Conservation (phyloP, 2,888 invertebrate genomes). For the Incurvaria masculella region DNA sequence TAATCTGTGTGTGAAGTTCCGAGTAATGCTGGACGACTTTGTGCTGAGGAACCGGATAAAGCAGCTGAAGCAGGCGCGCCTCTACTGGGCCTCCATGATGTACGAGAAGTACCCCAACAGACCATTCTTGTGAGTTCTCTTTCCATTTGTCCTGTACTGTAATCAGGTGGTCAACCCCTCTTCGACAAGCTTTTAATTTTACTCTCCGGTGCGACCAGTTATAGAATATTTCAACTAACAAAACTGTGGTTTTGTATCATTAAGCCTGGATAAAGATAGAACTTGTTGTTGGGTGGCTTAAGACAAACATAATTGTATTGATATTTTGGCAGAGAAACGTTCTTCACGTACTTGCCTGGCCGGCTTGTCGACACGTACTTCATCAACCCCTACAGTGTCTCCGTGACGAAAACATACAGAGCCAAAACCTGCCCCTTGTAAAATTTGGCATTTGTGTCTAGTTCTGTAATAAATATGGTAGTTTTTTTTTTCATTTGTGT, state of each 20-base stretch:
- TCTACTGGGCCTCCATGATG: conserved; percentile 45
- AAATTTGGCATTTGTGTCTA: too few relatives aligned
- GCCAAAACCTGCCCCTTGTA: conserved; percentile 37
- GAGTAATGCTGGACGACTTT: conserved; percentile 31
- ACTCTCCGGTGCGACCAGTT: not conserved
- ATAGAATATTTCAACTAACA: not conserved
- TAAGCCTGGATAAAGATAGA: too few relatives aligned
- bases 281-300: too few relatives aligned
- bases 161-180: too few relatives aligned
- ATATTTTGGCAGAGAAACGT: conserved; percentile 34
- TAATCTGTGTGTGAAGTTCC: conserved; percentile 26
- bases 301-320: not conserved
- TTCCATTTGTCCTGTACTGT: conserved; percentile 1
- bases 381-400: conserved; percentile 35
- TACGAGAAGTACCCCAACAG: conserved; percentile 37
- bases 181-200: too few relatives aligned
- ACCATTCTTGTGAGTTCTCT: conserved; percentile 34
- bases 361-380: conserved; percentile 36
- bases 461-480: too few relatives aligned
- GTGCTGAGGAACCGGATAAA: conserved; percentile 31
- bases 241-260: too few relatives aligned
- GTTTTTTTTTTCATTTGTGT: too few relatives aligned
- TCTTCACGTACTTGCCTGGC: conserved; percentile 44
- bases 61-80: conserved; percentile 35
- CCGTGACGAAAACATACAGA: conserved; percentile 28